Base-by-base conservation (phyloP, 2,113 vertebrate genomes). In the Ciconia boyciana region DNA sequence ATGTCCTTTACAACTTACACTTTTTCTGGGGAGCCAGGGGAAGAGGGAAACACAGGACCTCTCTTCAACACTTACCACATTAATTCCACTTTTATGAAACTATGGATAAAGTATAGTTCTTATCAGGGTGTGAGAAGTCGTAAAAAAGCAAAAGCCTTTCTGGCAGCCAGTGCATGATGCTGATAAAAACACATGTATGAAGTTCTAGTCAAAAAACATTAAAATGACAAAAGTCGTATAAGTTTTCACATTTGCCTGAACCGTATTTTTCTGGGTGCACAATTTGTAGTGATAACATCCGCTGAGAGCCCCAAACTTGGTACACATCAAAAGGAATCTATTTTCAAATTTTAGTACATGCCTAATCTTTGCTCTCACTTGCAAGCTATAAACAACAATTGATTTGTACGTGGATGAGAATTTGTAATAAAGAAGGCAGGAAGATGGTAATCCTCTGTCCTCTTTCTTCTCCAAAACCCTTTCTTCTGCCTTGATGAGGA, bases 91-190 rank as follows among this genome's bases (percentile, higher is more conserved):
- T 72, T 34, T 34, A 29, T 5, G 2, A 88, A 88, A 60, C 31
- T n/a, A 24, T 12, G 29, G 44, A 32, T 61, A 69, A 85, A 64
- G 7, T 25, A 46, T 34, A 61, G 64, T 57, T 75, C 51, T 39
- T 43, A 36, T 4, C 10, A 46, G 49, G 4, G 24, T 25, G 16
- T n/a, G 62, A 86, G 41, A 88, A 92, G 25, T 9, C 1, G 2
- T 83, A 15, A 75, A 86, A 68, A 64, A 48, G 3, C 12, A 83
- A 46, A 93, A 83, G 12, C 3, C 9, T 69, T 68, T 74, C n/a
- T 52, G 2, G 1, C 25, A 69, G 46, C 13, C 16, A 54, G 21
- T 52, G 10, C 31, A 52, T 0, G 0, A 80, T 25, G 11, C 12
- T 82, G 55, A 25, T 65, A 70, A 71, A 32, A 55, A 41, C 22